phyloP scores from a whole-genome alignment of 2,113 vertebrate genomes.

The Talpa occidentalis region DNA sequence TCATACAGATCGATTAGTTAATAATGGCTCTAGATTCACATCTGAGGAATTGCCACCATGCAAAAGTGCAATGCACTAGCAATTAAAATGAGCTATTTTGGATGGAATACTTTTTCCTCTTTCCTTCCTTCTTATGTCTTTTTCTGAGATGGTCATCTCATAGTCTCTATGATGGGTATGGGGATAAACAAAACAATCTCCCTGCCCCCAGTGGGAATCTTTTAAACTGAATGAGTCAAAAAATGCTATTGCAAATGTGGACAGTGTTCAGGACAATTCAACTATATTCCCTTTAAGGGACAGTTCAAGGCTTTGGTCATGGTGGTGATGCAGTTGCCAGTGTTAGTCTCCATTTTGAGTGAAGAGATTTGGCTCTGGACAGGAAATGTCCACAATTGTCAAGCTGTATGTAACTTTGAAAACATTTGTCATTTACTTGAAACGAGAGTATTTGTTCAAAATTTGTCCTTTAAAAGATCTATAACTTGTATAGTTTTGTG shows the following conservation, averaged over 20 bases:
- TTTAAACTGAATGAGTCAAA: neutral
- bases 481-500: neutral
- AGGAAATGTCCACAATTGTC: neutral
- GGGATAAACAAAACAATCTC: neutral
- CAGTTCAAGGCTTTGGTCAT: neutral
- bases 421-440: neutral
- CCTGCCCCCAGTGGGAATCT: neutral
- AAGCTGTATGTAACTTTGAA: neutral
- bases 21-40: conserved; percentile 25
- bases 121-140: neutral
- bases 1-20: neutral
- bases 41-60: neutral
- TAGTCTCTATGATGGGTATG: neutral
- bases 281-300: neutral
- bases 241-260: neutral
- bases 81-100: neutral
- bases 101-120: neutral
- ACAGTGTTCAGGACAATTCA: neutral
- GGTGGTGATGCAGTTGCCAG: neutral
- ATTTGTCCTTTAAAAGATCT: conserved; percentile 24
- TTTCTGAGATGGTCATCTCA: neutral
- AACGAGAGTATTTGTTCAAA: conserved; percentile 49
- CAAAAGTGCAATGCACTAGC: neutral
- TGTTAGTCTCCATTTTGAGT: neutral
- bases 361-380: neutral